Base-by-base conservation (phyloP, 2,888 invertebrate species). In the Campaea margaritaria region DNA sequence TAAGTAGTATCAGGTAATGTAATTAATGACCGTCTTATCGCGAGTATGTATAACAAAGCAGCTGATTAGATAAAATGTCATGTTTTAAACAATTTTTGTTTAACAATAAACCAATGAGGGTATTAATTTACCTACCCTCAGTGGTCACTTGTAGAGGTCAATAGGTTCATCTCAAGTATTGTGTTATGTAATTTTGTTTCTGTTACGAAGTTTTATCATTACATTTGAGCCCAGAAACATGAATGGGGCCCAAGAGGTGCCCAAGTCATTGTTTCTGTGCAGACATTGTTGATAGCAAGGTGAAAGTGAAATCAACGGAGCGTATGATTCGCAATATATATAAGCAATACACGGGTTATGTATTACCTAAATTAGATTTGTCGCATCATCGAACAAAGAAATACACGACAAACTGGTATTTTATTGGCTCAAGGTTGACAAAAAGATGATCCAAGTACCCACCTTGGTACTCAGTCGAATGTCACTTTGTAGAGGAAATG, bases 371-470 rank as follows among this genome's bases (percentile, higher is more conserved):
- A n/a, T n/a, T 39, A 38, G 10, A 54, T 49, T 49, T 46, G 39
- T 50, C 49, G 45, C 42, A 50, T 54, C 28, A 58, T 15, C 48
- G 81, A 84, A 87, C 87, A 87, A 87, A 87, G 87, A 82, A 85
- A 77, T 67, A 70, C 55, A 68, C 61, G 69, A 70, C 67, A 73
- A 79, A 81, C 75, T 74, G 67, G 74, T 76, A 79, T 82, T 36
- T 75, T 75, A 81, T 69, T 75, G 70, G 74, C 78, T 86, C 91
- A 91, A 91, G 91, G 91, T 88, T 91, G 86, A 82, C 83, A 81
- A 83, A 85, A 86, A 78, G 81, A 86, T 85, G 82, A 79, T 64
- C 55, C 73, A 72, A 67, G 62, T 70, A 34, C 27, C 27, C 34
- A 76, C 64, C 31, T 31, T 31, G 31, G 72, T 78, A 75, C 68